A percentile compares a stretch with the other conserved stretches of the same genome.
phyloP scores from a whole-genome alignment of 2,113 vertebrate species.

The Nycticryphes semicollaris region DNA sequence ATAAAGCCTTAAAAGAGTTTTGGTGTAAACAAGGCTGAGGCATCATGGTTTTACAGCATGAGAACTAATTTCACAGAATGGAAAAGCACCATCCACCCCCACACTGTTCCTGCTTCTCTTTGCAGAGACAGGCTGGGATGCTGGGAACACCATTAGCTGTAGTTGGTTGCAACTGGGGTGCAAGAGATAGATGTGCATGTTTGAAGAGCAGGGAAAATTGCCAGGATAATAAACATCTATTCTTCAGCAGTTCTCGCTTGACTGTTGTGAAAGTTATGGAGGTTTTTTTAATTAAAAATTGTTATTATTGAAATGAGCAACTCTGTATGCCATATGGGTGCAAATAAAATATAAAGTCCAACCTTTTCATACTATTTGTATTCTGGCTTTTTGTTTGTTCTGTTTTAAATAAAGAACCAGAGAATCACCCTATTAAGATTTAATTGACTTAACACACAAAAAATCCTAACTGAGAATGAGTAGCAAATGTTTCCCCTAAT shows the following conservation, averaged over 20 bases:
- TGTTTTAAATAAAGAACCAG: not conserved
- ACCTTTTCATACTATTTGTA: not conserved
- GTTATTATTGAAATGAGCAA: not conserved
- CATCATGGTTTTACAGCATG: not conserved
- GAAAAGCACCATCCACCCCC: not conserved
- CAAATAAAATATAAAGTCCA: not conserved
- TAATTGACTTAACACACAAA: not conserved
- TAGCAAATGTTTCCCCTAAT: slow-evolving; percentile 1
- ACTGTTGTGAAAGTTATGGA: not conserved
- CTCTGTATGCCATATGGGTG: not conserved
- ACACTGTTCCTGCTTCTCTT: not conserved
- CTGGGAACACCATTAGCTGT: not conserved
- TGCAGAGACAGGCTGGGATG: not conserved
- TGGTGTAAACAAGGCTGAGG: not conserved
- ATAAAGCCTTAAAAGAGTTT: not conserved
- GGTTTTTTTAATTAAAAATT: not conserved
- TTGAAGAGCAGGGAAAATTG: not conserved
- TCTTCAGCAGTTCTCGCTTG: not conserved
- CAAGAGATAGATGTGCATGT: not conserved
- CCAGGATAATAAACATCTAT: not conserved
- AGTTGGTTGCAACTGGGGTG: not conserved
- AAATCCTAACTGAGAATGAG: not conserved
- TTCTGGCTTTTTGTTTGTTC: not conserved
- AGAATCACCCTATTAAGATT: not conserved
- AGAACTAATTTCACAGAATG: not conserved